Evolutionary conservation across 2,113 vertebrate genomes (phyloP).

Genomic region (Thunnus thynnus): DNA sequence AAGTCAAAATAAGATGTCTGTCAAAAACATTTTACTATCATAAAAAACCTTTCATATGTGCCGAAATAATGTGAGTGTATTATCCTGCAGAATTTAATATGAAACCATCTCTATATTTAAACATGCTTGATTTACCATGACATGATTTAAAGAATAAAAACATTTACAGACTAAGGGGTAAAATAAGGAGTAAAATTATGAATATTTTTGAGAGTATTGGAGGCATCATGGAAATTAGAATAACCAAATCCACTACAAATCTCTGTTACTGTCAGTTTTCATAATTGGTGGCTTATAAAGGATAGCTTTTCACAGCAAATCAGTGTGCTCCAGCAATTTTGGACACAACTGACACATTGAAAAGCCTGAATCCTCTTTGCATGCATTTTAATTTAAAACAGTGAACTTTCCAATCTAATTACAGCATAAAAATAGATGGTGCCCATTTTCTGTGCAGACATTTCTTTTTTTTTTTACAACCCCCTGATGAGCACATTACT

Average conservation of each 20-base stretch:
- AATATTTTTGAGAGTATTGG: conserved; percentile 14
- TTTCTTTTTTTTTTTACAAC: conserved; percentile 1
- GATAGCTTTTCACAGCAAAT: conserved; percentile 30
- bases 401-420: conserved; percentile 34
- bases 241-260: conserved; percentile 47
- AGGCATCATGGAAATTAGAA: conserved; percentile 46
- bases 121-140: neutral
- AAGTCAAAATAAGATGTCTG: conserved; percentile 11
- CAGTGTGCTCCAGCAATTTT: conserved; percentile 11
- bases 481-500: conserved; percentile 5
- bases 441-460: conserved; percentile 41
- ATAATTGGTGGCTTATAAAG: conserved; percentile 61
- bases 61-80: conserved; percentile 12
- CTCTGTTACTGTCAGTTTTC: conserved; percentile 50
- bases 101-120: conserved; percentile 13
- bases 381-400: conserved; percentile 37
- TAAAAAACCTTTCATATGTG: conserved; percentile 21
- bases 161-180: neutral
- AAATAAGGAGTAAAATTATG: neutral
- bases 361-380: conserved; percentile 25
- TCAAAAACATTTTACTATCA: conserved; percentile 20
- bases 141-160: conserved; percentile 17
- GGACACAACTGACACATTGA: conserved; percentile 23
- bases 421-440: conserved; percentile 2
- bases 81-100: conserved; percentile 7